phyloP scores from a whole-genome alignment of 2,797 vertebrate species.

The Petrocephalus schoutedeni region DNA sequence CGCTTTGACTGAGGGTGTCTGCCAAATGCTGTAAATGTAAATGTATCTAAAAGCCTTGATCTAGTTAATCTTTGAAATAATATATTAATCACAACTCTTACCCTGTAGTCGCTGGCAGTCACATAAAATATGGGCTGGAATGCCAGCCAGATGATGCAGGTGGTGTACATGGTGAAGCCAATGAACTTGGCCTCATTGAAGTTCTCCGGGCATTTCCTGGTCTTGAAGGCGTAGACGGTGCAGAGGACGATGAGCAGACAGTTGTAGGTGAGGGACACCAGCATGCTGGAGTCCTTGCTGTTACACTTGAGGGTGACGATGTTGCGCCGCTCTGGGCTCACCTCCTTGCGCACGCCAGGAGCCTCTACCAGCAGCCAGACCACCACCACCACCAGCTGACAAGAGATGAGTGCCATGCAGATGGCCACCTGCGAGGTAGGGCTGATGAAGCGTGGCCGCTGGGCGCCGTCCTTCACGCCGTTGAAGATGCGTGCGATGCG shows the following conservation, averaged over 20 bases:
- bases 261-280: constrained; percentile 90
- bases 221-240: constrained; percentile 98
- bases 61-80: not conserved
- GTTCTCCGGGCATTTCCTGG: constrained; percentile 95
- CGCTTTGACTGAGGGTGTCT: no score
- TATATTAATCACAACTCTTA: constrained; percentile 51
- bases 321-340: constrained; percentile 80
- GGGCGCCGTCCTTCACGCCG: constrained; percentile 85
- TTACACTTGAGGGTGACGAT: constrained; percentile 93
- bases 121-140: constrained; percentile 99
- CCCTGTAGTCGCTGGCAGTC: constrained; percentile 96
- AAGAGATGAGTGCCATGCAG: constrained; percentile 88
- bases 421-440: constrained; percentile 91
- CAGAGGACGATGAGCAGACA: constrained; percentile 93
- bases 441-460: constrained; percentile 90
- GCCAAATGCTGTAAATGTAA: no score
- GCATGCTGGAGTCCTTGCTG: constrained; percentile 91
- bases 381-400: constrained; percentile 84
- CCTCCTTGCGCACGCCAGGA: constrained; percentile 89
- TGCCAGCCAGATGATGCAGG: constrained; percentile 98
- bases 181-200: constrained; percentile 99
- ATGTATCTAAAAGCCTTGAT: not conserved
- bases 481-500: constrained; percentile 94
- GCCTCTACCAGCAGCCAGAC: constrained; percentile 89
- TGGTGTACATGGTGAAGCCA: constrained; percentile 98